These are phyloP conservation scores for Buceros bicornis DNA, from an alignment of 2,797 vertebrate genomes.

Conservation along the genomic window DNA sequence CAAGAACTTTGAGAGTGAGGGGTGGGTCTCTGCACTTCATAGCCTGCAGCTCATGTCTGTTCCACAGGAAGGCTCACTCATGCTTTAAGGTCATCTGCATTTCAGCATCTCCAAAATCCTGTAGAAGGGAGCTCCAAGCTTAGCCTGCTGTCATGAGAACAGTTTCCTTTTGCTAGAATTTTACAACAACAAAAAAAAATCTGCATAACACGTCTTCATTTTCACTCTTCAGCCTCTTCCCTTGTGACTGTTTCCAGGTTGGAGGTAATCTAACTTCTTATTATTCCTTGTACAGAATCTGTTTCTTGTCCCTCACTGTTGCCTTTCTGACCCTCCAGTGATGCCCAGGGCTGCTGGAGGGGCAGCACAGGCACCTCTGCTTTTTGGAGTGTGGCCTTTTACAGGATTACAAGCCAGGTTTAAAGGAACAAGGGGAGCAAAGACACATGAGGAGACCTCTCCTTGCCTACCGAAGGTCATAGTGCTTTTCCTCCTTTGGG, in stretches of 20 bases:
- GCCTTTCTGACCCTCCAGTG: neutral
- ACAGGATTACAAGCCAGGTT: neutral
- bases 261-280: neutral
- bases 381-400: neutral
- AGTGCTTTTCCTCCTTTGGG: neutral
- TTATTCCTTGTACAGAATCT: neutral
- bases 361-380: neutral
- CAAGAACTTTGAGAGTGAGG: neutral
- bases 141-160: no score
- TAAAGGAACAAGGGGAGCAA: neutral
- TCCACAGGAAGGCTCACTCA: neutral
- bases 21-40: no score
- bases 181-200: neutral
- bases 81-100: neutral
- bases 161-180: neutral
- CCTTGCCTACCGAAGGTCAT: neutral
- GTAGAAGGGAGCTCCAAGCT: neutral
- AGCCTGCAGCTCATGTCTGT: neutral
- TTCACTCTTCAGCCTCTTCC: neutral
- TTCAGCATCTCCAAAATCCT: neutral
- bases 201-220: rapidly evolving
- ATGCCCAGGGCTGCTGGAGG: neutral
- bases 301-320: rapidly evolving
- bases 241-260: neutral
- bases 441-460: neutral